Evolutionary conservation across 2,113 vertebrate species (phyloP).

Genomic region (Butorides virescens): DNA sequence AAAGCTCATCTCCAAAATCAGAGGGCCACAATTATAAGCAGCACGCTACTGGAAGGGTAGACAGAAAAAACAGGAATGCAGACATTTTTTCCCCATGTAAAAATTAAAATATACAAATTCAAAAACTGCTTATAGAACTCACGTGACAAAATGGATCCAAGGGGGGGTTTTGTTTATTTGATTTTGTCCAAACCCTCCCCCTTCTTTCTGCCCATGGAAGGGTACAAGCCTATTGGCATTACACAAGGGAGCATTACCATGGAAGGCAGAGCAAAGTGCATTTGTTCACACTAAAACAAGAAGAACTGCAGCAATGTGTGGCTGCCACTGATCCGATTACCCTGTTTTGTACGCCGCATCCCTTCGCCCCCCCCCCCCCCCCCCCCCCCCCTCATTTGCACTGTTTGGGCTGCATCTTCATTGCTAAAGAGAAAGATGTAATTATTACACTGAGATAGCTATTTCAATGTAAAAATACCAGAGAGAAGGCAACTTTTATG

Average conservation of each 20-base stretch:
- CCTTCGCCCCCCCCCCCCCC: background rate
- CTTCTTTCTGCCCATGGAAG: background rate
- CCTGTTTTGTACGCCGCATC: background rate
- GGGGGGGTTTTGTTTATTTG: background rate
- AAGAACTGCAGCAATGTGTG: background rate
- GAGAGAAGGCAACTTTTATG: background rate
- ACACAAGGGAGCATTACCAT: background rate
- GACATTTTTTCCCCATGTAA: background rate
- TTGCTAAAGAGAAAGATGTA: background rate
- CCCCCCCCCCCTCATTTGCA: background rate
- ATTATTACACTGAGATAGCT: background rate
- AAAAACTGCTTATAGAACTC: background rate
- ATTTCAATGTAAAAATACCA: background rate
- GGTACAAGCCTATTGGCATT: background rate
- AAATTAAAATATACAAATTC: background rate
- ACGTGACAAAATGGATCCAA: background rate
- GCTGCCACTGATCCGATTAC: background rate
- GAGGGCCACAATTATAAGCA: background rate
- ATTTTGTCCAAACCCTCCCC: background rate
- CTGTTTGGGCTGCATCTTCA: background rate
- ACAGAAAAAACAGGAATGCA: background rate
- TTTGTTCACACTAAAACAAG: background rate
- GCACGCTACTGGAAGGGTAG: background rate
- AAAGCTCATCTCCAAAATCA: background rate
- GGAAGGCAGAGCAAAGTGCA: background rate